Percentiles rank a stretch among this genome's conserved stretches.
Conservation (phyloP, 1,140 invertebrate genomes). For the Drosophila pruinosa region DNA sequence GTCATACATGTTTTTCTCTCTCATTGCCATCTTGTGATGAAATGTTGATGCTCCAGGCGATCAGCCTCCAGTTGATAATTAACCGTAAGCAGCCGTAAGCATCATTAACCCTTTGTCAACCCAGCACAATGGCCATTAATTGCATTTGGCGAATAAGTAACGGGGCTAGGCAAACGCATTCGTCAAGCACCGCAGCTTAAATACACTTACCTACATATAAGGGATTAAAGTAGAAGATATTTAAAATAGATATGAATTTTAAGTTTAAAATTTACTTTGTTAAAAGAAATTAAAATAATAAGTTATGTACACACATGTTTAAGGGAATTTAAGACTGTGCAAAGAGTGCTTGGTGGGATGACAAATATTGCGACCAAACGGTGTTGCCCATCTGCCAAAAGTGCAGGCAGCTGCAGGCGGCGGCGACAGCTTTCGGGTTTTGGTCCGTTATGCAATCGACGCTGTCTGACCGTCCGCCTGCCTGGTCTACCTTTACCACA, state of each 20-base stretch:
- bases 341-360: neutral
- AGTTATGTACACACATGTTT: neutral
- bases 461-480: constrained; percentile 1
- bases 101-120: constrained; percentile 36
- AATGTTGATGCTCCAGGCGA: neutral
- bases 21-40: constrained; percentile 6
- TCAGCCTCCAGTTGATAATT: too few species aligned
- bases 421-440: constrained; percentile 24
- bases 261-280: neutral
- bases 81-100: neutral
- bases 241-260: neutral
- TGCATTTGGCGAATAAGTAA: constrained; percentile 11
- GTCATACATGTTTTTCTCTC: neutral
- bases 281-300: neutral
- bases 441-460: constrained; percentile 50
- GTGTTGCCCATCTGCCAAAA: constrained; percentile 5
- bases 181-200: neutral
- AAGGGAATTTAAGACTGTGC: neutral
- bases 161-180: neutral
- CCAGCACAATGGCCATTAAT: constrained; percentile 29
- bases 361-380: constrained; percentile 1
- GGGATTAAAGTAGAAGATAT: too few species aligned
- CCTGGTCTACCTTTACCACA: constrained; percentile 1
- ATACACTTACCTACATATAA: constrained; percentile 21
- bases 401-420: neutral